Conservation (phyloP, 2,888 invertebrate genomes). For the Syrista parreyssii region DNA sequence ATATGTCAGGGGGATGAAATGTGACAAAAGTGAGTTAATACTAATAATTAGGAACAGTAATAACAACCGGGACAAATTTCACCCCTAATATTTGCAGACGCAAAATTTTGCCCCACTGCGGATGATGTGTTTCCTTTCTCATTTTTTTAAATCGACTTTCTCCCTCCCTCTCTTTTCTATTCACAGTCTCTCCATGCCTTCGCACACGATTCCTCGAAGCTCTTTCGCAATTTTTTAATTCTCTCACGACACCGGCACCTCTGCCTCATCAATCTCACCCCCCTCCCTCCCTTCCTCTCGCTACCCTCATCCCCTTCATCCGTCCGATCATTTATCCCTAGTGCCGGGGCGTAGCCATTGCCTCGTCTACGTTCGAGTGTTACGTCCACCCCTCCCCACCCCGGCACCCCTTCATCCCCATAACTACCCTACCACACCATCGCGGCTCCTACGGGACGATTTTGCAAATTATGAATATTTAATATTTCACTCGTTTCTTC, state of each 20-base stretch:
- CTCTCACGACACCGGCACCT: constrained; percentile 39
- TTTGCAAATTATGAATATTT: constrained; percentile 27
- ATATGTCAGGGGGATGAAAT: no score
- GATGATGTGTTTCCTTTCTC: no score
- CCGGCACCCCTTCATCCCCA: constrained; percentile 18
- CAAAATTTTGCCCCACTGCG: no score
- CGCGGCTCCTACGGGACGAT: constrained; percentile 17
- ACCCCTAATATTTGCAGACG: no score
- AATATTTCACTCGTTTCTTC: background rate
- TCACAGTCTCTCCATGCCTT: background rate
- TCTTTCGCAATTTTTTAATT: constrained; percentile 46
- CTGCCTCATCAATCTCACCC: constrained; percentile 50
- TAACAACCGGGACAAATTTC: no score
- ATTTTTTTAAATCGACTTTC: constrained; percentile 4
- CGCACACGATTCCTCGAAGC: no score
- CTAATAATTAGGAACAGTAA: no score
- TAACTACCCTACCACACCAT: no score
- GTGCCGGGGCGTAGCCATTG: background rate
- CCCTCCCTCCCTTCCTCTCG: constrained; percentile 18
- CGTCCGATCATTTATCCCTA: constrained; percentile 39
- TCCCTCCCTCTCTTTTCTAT: constrained; percentile 1
- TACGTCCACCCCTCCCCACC: constrained; percentile 15
- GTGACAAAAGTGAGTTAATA: no score
- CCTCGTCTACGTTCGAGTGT: constrained; percentile 9
- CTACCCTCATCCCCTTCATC: constrained; percentile 8